phyloP scores from a whole-genome alignment of 2,113 vertebrate species.

The Hemibagrus wyckioides region DNA sequence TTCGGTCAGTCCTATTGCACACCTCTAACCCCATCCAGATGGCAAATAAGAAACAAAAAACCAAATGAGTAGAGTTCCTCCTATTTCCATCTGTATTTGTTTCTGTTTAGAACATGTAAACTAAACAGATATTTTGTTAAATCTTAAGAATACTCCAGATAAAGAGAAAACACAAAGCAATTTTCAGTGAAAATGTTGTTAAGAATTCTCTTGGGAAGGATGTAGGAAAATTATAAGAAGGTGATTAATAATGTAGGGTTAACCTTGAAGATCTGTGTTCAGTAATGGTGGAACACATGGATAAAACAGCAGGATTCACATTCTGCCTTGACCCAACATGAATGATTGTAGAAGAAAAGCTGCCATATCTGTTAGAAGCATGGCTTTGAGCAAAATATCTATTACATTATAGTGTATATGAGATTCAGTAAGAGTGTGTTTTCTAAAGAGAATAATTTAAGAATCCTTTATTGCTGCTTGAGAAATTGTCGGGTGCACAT shows the following conservation, averaged over 20 bases:
- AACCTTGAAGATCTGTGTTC: constrained; percentile 20
- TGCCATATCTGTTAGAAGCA: neutral
- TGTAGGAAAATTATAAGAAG: constrained; percentile 5
- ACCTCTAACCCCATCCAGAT: neutral
- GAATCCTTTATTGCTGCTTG: constrained; percentile 5
- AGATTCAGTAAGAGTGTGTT: neutral
- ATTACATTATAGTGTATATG: constrained; percentile 10
- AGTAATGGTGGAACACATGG: neutral
- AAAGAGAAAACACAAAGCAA: neutral
- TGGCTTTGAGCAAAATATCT: neutral
- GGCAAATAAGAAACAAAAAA: neutral
- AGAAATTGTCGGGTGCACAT: constrained; percentile 25
- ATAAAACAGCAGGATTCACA: constrained; percentile 9
- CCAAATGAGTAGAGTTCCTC: neutral
- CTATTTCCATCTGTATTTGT: neutral
- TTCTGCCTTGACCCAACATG: neutral
- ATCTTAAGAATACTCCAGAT: neutral
- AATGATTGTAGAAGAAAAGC: constrained; percentile 5
- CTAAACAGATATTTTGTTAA: neutral
- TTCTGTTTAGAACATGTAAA: neutral
- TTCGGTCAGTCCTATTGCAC: neutral
- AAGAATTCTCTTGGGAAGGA: neutral
- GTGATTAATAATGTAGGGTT: constrained; percentile 24
- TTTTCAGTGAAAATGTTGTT: neutral
- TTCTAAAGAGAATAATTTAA: constrained; percentile 42